Evolutionary conservation across 2,113 vertebrate genomes (phyloP).

Genomic region (Ariopsis seemanni): DNA sequence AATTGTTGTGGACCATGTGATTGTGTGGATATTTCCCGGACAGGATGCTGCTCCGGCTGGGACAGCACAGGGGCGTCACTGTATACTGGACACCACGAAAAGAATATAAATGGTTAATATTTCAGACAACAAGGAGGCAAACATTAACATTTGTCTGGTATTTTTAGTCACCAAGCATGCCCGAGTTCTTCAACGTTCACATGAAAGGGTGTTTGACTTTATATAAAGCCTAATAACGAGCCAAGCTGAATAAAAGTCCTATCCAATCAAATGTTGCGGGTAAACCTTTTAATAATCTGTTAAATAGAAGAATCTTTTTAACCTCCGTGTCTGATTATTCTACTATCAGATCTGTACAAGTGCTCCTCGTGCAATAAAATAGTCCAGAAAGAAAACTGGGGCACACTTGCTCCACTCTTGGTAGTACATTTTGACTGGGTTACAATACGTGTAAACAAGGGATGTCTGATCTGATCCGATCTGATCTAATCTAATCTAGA

Average conservation of each 20-base stretch:
- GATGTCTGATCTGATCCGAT: neutral
- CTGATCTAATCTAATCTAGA: too few species aligned
- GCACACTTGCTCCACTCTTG: neutral
- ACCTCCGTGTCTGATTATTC: neutral
- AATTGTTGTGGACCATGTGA: conserved; percentile 77
- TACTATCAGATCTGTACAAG: neutral
- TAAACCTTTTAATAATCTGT: too few species aligned
- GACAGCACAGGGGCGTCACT: conserved; percentile 77
- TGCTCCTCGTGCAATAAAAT: neutral
- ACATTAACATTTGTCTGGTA: neutral
- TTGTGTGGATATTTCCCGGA: conserved; percentile 78
- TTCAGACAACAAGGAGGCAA: neutral
- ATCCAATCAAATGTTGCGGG: neutral
- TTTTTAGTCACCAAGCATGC: neutral
- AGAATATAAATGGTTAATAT: neutral
- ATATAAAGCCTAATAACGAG: neutral
- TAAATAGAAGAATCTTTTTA: too few species aligned
- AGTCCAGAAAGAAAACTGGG: neutral
- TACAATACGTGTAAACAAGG: neutral
- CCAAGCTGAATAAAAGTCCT: neutral
- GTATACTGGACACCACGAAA: conserved; percentile 62
- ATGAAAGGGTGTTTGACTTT: neutral
- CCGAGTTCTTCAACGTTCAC: neutral
- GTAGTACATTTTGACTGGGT: neutral
- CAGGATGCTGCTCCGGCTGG: conserved; percentile 76